Percentiles rank a stretch among this genome's conserved stretches.
These are phyloP conservation scores for Coptodon rendalli DNA, from an alignment of 2,113 vertebrate species.

Conservation along the genomic window DNA sequence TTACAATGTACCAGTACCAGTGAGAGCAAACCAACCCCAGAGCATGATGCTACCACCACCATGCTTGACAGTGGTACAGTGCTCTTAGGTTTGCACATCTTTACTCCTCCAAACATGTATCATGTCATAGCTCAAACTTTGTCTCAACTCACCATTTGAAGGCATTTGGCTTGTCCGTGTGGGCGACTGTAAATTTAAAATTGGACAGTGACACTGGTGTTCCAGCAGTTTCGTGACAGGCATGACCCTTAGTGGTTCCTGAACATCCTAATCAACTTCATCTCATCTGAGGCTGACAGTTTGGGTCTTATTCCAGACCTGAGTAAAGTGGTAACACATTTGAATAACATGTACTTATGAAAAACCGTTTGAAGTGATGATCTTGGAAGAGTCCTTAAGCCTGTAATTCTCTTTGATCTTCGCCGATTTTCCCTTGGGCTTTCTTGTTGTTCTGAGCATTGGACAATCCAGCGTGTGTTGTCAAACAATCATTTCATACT, in stretches of 20 bases:
- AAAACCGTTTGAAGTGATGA: neutral
- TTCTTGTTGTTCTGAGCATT: neutral
- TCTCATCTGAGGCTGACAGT: neutral
- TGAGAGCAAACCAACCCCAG: neutral
- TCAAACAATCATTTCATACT: neutral
- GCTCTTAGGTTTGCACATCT: neutral
- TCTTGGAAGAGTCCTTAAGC: neutral
- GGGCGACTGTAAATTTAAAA: neutral
- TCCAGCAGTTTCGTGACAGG: neutral
- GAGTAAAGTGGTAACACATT: neutral
- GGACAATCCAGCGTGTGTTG: neutral
- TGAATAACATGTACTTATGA: neutral
- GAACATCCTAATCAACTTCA: neutral
- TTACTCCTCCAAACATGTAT: neutral
- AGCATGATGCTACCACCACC: neutral
- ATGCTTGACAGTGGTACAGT: neutral
- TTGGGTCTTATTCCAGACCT: neutral
- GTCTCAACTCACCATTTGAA: neutral
- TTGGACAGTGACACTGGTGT: neutral
- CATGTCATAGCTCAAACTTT: neutral
- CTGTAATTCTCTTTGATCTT: neutral
- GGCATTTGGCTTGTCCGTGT: neutral
- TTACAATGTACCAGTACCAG: neutral
- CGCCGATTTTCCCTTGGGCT: neutral
- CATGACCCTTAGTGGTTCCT: neutral